phyloP scores from a whole-genome alignment of 1,140 invertebrate genomes.

The Bursaphelenchus mucronatus region DNA sequence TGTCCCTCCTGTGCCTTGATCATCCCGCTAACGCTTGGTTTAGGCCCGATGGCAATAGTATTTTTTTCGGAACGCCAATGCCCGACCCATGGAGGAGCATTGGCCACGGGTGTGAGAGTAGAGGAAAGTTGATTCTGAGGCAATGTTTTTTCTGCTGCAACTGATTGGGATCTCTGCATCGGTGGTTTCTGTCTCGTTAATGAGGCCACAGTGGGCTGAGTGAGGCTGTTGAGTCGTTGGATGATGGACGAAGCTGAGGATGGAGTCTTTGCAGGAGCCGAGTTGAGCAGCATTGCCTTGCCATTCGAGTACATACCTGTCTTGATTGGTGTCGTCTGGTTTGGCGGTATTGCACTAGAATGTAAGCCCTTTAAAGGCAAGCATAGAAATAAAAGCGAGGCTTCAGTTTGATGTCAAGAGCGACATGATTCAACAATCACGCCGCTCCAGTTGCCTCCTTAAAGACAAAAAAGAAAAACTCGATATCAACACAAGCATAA shows the following conservation, averaged over 20 bases:
- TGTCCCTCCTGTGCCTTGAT: not conserved
- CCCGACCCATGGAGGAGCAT: conserved; percentile 17
- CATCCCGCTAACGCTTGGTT: not conserved
- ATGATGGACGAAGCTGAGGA: not conserved
- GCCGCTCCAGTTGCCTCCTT: too few species aligned
- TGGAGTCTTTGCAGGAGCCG: not conserved
- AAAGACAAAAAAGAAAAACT: too few species aligned
- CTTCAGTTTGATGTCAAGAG: too few species aligned
- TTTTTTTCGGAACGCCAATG: not conserved
- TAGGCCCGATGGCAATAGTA: conserved; percentile 2
- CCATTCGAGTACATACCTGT: not conserved
- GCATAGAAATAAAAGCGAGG: too few species aligned
- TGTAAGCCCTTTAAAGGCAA: too few species aligned
- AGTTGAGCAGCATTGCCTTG: not conserved
- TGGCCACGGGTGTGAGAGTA: not conserved
- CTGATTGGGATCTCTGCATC: conserved; percentile 1
- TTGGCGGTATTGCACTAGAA: too few species aligned
- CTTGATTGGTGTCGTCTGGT: not conserved
- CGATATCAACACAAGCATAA: too few species aligned
- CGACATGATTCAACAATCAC: too few species aligned
- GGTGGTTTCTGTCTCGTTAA: not conserved
- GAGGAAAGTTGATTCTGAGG: not conserved
- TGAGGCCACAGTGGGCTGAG: conserved; percentile 8
- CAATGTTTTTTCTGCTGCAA: too few species aligned
- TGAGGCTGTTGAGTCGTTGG: conserved; percentile 17